Conservation (phyloP, 2,888 invertebrate genomes). For the Lasioglossum oenotherae region DNA sequence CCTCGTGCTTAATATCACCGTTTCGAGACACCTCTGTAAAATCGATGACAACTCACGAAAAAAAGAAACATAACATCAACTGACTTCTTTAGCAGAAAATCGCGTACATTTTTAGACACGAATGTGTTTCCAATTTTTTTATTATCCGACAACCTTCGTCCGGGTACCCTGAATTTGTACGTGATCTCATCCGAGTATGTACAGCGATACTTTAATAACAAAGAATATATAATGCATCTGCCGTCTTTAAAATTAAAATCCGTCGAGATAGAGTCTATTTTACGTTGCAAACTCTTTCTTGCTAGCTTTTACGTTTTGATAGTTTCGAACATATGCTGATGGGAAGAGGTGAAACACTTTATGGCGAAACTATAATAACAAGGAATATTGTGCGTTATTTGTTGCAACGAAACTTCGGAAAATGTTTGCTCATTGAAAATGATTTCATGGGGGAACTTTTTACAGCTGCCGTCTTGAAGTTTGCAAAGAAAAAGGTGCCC, state of each 20-base stretch:
- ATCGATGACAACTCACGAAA: neutral
- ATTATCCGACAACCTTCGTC: neutral
- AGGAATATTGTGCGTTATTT: neutral
- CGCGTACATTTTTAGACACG: neutral
- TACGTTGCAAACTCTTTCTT: no score
- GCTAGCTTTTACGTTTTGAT: no score
- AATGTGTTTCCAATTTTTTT: neutral
- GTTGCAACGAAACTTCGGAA: neutral
- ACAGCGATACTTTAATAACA: neutral
- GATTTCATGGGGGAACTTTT: neutral
- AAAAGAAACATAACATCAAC: neutral
- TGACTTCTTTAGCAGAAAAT: neutral
- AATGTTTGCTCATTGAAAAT: neutral
- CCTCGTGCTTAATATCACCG: conserved; percentile 13
- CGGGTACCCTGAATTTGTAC: neutral
- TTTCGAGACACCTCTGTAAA: neutral
- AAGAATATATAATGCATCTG: neutral
- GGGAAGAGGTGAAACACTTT: no score
- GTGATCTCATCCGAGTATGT: neutral
- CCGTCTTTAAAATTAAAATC: no score
- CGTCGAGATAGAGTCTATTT: no score
- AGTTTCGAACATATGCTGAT: no score
- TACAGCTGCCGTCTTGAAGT: neutral
- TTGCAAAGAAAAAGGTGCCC: neutral
- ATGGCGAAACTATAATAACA: neutral